Base-by-base conservation (phyloP, 2,113 vertebrate species). In the Lagopus leucura region DNA sequence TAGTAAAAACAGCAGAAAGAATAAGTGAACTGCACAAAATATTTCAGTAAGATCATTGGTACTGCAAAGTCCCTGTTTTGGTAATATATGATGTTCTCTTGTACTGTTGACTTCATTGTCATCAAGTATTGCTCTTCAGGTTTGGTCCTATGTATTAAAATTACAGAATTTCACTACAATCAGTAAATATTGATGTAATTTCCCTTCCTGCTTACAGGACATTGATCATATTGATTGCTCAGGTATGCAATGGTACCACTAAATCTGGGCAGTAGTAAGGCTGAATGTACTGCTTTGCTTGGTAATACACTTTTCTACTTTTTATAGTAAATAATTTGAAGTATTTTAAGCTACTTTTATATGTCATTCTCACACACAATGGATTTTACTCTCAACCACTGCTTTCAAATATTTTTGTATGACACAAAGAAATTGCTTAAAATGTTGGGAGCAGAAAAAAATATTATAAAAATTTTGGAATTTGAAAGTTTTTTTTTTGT, bases 211-310 rank as follows among this genome's bases (percentile, higher is more conserved):
- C 38, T 69, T 71, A 21, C 55, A 78, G 8, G 45, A 57, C 16
- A 28, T 54, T 8, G 12, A 65, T 73, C 22, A 30, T 8, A 34
- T 16, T 32, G 45, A 13, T 52, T 74, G 32, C 25, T 71, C 47
- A 88, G 58, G 17, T 20, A 15, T 22, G 30, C 16, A 72, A 77
- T 43, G 47, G 21, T 52, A 24, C 13, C 38, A 11, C 5, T 57
- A 50, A 52, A 92, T 65, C n/a, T 64, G 38, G 25, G n/a, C 30
- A 57, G 30, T 10, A 27, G 5, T 75, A 72, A 92, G 65, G 40
- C 28, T 73, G 63, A 84, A 63, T 61, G 80, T 73, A 60, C 86
- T 86, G 54, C 61, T 63, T 86, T 94, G 52, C 73, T 70, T 91
- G 25, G 60, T 65, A 94, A 94, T 79, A 82, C 38, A 82, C 16